Evolutionary conservation across 2,797 vertebrate genomes (phyloP), one percentile per base, ranked within the genome.

Genomic region (Diplodus puntazzo): DNA sequence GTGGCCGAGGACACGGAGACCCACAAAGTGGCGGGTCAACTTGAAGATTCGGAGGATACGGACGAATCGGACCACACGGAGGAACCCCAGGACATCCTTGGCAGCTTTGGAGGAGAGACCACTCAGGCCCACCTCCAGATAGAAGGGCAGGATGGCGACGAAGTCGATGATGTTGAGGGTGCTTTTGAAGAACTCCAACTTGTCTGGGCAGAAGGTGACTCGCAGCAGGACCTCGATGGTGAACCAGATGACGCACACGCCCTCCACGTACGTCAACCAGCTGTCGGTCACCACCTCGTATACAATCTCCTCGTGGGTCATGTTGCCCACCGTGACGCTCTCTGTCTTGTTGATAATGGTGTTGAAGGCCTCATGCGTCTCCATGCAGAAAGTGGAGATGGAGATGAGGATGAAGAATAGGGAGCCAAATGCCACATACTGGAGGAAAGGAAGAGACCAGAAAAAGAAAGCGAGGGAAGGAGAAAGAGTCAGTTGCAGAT

Each of bases 341-440:
- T 99, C 98, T 1, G 98, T 98, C 95, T 95, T 97, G 95, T 98
- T 99, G 93, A 97, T 88, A 86, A 99, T 97, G 88, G 97, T 97
- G 93, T 99, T 99, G 95, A 99, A 99, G 91, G 97, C 96, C 95
- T 99, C 97, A 0, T 99, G 98, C 53, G 98, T 99, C 96, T 99
- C 98, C 95, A 99, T 97, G 94, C 98, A 99, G 96, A 99, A 99
- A 76, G 98, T 99, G 87, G 98, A 99, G 95, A 99, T 99, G 94
- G 98, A 99, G 94, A 99, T 96, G 95, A 99, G 96, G 93, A 99
- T 99, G 96, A 99, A 99, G 95, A 99, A 97, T 65, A 99, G 97
- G 76, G 98, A 99, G 91, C 97, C 97, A 70, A 99, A 99, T 64
- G 98, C 98, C 95, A 99, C 97, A 63, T 99, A 99, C 98, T 99